A percentile compares a stretch with the other conserved stretches of the same genome.
Conservation (phyloP, 2,113 vertebrate genomes). For the Ctenomys sociabilis region DNA sequence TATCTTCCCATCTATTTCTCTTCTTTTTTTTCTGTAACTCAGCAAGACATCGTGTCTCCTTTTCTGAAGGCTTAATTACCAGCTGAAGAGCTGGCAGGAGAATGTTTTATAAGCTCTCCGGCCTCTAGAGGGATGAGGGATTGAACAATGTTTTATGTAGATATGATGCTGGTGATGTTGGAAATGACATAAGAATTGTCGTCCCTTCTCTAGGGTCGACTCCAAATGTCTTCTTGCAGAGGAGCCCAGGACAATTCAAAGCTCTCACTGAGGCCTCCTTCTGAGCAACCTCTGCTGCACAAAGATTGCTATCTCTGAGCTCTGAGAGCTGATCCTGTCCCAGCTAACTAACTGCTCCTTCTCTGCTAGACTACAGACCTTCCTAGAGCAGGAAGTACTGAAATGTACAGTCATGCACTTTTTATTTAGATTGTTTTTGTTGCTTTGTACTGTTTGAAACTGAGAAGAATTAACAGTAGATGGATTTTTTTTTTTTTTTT, state of each 20-base stretch:
- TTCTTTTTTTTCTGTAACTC: neutral
- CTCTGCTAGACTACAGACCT: neutral
- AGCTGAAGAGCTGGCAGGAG: neutral
- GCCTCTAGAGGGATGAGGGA: neutral
- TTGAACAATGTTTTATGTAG: neutral
- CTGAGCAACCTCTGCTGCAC: neutral
- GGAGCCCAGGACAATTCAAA: neutral
- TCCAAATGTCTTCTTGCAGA: neutral
- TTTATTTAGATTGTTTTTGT: neutral
- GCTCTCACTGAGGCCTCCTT: neutral
- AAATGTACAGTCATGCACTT: neutral
- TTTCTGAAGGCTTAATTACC: neutral
- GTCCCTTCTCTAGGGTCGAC: neutral
- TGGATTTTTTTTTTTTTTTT: too few species aligned
- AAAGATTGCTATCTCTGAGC: neutral
- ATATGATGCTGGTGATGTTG: neutral
- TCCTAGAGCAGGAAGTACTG: neutral
- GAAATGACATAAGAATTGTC: neutral
- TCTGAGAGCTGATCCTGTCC: neutral
- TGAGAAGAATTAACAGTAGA: neutral
- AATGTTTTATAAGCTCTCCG: neutral
- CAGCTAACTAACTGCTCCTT: neutral
- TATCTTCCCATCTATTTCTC: neutral
- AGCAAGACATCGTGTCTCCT: fast-evolving
- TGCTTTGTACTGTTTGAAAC: neutral